Conservation (phyloP, 2,113 vertebrate genomes). For the mouse (Mus musculus) region DNA sequence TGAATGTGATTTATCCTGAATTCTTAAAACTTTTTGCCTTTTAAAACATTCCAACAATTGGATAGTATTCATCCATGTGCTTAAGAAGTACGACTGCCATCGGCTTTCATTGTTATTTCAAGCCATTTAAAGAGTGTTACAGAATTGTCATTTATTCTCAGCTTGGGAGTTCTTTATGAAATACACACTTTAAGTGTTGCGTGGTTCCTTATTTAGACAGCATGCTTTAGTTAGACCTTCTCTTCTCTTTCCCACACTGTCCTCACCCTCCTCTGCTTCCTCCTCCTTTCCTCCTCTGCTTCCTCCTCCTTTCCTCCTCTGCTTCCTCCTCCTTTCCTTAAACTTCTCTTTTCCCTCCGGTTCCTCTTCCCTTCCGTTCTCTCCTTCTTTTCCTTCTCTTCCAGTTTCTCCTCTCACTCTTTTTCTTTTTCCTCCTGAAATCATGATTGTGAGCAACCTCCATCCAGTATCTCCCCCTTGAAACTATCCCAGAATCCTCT, state of each 20-base stretch:
- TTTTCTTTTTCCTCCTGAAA: not conserved
- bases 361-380: not conserved
- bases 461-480: not conserved
- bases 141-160: not conserved
- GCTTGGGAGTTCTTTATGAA: not conserved
- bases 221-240: not conserved
- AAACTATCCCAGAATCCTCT: not conserved
- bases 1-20: not conserved
- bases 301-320: not conserved
- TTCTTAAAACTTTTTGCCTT: not conserved
- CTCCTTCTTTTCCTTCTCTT: not conserved
- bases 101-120: not conserved
- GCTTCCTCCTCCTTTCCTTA: not conserved
- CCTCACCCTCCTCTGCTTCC: not conserved
- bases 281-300: not conserved
- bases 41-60: not conserved
- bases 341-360: not conserved
- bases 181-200: not conserved
- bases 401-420: too few relatives aligned
- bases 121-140: not conserved
- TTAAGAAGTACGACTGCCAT: not conserved
- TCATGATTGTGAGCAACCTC: not conserved
- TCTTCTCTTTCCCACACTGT: not conserved
- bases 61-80: not conserved
- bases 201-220: not conserved